These are phyloP conservation scores for Eupithecia dodoneata DNA, from an alignment of 2,888 invertebrate species.

Conservation along the genomic window DNA sequence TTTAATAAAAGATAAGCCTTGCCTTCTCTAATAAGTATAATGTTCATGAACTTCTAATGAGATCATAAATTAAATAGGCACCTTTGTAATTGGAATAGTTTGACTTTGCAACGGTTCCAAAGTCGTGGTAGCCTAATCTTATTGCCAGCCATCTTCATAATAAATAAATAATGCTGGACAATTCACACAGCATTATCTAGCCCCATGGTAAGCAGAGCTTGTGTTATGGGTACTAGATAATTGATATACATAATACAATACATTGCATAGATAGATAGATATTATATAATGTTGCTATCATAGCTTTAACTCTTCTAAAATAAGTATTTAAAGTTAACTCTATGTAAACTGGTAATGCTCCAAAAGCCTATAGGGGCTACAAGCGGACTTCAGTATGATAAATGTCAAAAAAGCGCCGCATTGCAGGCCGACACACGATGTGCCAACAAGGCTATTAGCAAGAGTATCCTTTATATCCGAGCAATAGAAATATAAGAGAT, in stretches of 20 bases:
- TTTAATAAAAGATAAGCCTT: not conserved
- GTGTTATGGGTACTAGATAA: too few species aligned
- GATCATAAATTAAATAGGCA: not conserved
- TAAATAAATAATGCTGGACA: too few species aligned
- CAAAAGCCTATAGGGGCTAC: conserved; percentile 73
- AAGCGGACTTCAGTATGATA: conserved; percentile 65
- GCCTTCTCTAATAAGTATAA: not conserved
- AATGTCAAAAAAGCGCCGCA: conserved; percentile 78
- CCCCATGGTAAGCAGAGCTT: too few species aligned
- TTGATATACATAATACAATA: too few species aligned
- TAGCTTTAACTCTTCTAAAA: not conserved
- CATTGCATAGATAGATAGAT: too few species aligned
- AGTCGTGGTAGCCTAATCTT: not conserved
- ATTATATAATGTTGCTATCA: not conserved
- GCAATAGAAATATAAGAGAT: too few species aligned
- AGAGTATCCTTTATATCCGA: not conserved
- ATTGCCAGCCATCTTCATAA: too few species aligned
- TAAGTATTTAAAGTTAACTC: not conserved
- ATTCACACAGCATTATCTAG: too few species aligned
- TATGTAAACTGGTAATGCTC: conserved; percentile 73
- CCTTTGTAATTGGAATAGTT: not conserved
- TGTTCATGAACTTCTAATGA: not conserved
- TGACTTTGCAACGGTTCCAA: not conserved
- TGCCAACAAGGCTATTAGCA: conserved; percentile 47
- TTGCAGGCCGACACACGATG: conserved; percentile 60